phyloP scores from a whole-genome alignment of 2,797 vertebrate genomes.

The Gymnoscopelus braueri region DNA sequence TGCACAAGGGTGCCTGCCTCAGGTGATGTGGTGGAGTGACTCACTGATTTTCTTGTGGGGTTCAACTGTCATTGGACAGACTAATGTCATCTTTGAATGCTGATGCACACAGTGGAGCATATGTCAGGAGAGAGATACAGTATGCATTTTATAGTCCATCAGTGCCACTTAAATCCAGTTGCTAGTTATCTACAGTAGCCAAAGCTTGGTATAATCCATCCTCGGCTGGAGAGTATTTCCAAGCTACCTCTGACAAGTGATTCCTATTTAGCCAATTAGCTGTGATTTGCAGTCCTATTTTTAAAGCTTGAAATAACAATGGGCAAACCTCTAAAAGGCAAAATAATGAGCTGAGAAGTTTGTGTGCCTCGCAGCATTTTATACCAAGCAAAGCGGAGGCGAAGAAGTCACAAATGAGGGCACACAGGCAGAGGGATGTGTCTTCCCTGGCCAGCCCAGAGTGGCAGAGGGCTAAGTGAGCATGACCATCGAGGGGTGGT shows the following conservation, averaged over 20 bases:
- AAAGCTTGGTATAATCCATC: conserved; percentile 27
- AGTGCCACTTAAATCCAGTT: conserved; percentile 40
- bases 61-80: conserved; percentile 54
- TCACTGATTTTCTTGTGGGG: conserved; percentile 56
- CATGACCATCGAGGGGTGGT: conserved; percentile 71
- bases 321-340: conserved; percentile 37
- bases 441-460: conserved; percentile 53
- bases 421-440: conserved; percentile 49
- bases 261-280: conserved; percentile 65
- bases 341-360: conserved; percentile 70
- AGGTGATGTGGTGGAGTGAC: conserved; percentile 63
- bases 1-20: conserved; percentile 39
- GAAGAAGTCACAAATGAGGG: conserved; percentile 65
- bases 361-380: conserved; percentile 49
- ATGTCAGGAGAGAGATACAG: conserved; percentile 27
- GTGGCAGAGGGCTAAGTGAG: conserved; percentile 75
- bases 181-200: conserved; percentile 28
- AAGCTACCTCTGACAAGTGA: conserved; percentile 57
- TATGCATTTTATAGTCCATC: conserved; percentile 8
- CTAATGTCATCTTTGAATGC: conserved; percentile 59
- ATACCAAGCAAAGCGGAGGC: conserved; percentile 34
- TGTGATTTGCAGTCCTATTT: conserved; percentile 59
- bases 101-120: conserved; percentile 57
- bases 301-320: conserved; percentile 8
- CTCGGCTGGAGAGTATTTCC: conserved; percentile 42